A percentile compares a stretch with the other conserved stretches of the same genome.
These are phyloP conservation scores for Ormyrus pomaceus DNA, from an alignment of 2,888 invertebrate species.

Conservation along the genomic window DNA sequence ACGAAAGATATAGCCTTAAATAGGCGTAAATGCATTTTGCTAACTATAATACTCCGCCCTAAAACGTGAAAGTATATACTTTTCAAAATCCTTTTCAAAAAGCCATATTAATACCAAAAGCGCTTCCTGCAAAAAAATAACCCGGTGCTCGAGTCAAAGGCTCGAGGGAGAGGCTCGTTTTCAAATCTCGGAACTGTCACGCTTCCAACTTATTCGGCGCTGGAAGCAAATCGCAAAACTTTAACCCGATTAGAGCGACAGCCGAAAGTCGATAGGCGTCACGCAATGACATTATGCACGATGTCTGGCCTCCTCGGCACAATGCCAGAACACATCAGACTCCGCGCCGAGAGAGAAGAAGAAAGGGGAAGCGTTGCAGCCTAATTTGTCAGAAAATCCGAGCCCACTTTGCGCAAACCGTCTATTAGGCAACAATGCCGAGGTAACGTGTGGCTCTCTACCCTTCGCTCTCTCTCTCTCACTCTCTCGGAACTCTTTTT, in stretches of 20 bases:
- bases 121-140: not conserved
- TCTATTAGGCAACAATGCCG: slow-evolving; percentile 8
- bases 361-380: slow-evolving; percentile 2
- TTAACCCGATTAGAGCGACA: not conserved
- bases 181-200: no score
- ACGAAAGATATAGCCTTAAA: not conserved
- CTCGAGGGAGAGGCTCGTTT: no score
- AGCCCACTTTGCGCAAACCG: slow-evolving; percentile 27
- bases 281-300: not conserved
- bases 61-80: not conserved
- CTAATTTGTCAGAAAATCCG: slow-evolving; percentile 37
- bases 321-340: not conserved
- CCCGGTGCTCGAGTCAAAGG: no score
- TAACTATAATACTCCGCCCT: not conserved
- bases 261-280: slow-evolving; percentile 8
- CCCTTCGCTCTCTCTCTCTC: no score
- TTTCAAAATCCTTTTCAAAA: not conserved
- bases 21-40: not conserved
- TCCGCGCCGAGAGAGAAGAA: not conserved
- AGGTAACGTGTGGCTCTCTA: no score
- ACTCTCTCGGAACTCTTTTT: no score
- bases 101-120: not conserved
- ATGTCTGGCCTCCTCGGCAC: not conserved
- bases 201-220: no score
- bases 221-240: slow-evolving; percentile 22